A percentile compares a stretch with the other conserved stretches of the same genome.
Evolutionary conservation across 2,888 invertebrate species (phyloP).

Genomic region (Melanophora roralis): DNA sequence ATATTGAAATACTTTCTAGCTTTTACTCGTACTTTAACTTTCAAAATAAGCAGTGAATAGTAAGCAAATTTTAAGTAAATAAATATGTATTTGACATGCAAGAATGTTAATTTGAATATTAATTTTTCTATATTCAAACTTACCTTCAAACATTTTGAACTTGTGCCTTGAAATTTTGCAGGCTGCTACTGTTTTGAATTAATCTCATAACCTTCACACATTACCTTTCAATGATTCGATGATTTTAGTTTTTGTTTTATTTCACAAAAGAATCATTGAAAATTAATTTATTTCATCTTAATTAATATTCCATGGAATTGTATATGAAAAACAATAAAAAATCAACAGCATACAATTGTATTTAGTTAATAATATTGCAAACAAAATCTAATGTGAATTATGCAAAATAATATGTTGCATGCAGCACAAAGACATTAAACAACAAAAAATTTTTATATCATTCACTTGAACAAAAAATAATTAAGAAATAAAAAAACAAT

Average conservation of each 20-base stretch:
- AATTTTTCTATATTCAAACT: background rate
- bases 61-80: no score
- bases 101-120: no score
- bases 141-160: constrained; percentile 55
- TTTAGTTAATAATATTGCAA: constrained; percentile 38
- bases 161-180: constrained; percentile 55
- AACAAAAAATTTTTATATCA: constrained; percentile 42
- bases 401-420: constrained; percentile 63
- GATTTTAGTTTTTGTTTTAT: constrained; percentile 14
- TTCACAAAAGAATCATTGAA: constrained; percentile 51
- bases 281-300: constrained; percentile 43
- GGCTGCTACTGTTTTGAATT: background rate
- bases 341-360: constrained; percentile 49
- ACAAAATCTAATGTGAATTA: constrained; percentile 59
- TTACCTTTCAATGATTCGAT: constrained; percentile 42
- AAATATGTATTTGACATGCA: no score
- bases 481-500: background rate
- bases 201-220: constrained; percentile 46
- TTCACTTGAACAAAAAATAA: constrained; percentile 36
- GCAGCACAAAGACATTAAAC: constrained; percentile 62
- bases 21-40: no score
- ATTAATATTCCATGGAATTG: constrained; percentile 59
- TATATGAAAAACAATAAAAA: constrained; percentile 19
- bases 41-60: no score
- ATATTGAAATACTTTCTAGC: no score